Evolutionary conservation across 2,888 invertebrate species (phyloP), one percentile per base, ranked within the genome.

Genomic region (Orgyia antiqua): DNA sequence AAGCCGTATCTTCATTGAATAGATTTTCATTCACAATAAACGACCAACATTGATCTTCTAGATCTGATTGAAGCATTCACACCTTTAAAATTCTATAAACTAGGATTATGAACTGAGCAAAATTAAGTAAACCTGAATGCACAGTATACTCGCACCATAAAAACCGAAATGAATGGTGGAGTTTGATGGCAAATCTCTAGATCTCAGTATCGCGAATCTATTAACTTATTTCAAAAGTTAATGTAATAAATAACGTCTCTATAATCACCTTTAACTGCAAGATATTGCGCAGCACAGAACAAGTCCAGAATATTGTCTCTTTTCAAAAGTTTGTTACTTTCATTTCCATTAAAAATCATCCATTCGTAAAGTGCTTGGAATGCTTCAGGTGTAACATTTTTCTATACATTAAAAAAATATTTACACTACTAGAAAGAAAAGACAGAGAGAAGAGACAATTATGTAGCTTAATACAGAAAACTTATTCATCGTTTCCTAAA

Each of bases 341-440:
- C 91, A 32, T 80, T 84, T 4, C 88, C 89, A 12, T 79, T 72
- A 36, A 87, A 88, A 48, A 93, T 89, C 94, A 94, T 94, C 94
- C 94, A 94, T 48, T 93, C 91, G 69, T 94, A 94, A 30, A 93
- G 90, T 39, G 90, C 89, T 27, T 89, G 88, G 58, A 94, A 94
- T 1, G 93, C 89, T 41, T 84, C 75, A 0, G 88, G 74, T 1
- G 87, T 80, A 0, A 90, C 84, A 37, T 65, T 79, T 12, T 69
- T 58, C 65, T 87, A 37, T 24, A 12, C 12, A 2, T 13, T n/a
- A 24, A 24, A 10, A 3, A 26, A 13, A 1, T 5, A n/a, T 13
- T 13, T 13, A 25, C 4, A 11, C 10, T n/a, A n/a, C n/a, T n/a
- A n/a, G n/a, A n/a, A n/a, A n/a, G n/a, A n/a, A n/a, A n/a, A n/a